Base-by-base conservation (phyloP, 1,140 invertebrate species). In the Bombus vancouverensis region DNA sequence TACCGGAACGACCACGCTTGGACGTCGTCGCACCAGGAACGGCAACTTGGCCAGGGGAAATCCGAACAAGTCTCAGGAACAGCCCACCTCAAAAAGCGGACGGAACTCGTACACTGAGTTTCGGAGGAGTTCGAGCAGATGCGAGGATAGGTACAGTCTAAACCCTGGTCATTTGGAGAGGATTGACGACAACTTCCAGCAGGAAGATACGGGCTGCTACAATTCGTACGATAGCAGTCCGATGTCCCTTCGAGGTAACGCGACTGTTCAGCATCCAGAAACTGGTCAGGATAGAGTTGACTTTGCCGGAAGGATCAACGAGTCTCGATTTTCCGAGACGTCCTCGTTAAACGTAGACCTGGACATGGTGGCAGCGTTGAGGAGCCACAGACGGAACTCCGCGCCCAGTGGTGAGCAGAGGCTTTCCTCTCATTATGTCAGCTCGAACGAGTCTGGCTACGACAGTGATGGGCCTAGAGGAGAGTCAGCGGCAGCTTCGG, bases 391-490 rank as follows among this genome's bases (percentile, higher is more conserved):
- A n/a, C 85, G 94, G 28, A 94, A 95, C 59, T 94, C 94, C 1
- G 93, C 93, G 3, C 93, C 92, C 0, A 94, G 92, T 34, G 90
- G 90, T n/a, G 94, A 95, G 76, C 95, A 95, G 80, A 92, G 94
- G 83, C 83, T 95, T 39, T 95, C 95, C 3, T 95, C 94, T 34
- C 95, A 97, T 93, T 97, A 97, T 92, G 96, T 98, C 25, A 97
- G 97, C 93, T 98, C 97, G 44, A 98, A 98, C 92, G 97, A 98
- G 94, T 98, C 97, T 53, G 97, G 97, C 34, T 98, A 98, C 92
- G 97, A 98, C 88, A 98, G 97, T 93, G 97, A 98, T 90, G 96
- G 97, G 28, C 96, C 97, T 1, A 91, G 94, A 1, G 92, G 94
- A 28, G 94, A 95, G 76, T 94, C 92, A 0, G 93, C 93, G 0